Evolutionary conservation across 2,888 invertebrate species (phyloP), one percentile per base, ranked within the genome.

Genomic region (Deilephila porcellus): DNA sequence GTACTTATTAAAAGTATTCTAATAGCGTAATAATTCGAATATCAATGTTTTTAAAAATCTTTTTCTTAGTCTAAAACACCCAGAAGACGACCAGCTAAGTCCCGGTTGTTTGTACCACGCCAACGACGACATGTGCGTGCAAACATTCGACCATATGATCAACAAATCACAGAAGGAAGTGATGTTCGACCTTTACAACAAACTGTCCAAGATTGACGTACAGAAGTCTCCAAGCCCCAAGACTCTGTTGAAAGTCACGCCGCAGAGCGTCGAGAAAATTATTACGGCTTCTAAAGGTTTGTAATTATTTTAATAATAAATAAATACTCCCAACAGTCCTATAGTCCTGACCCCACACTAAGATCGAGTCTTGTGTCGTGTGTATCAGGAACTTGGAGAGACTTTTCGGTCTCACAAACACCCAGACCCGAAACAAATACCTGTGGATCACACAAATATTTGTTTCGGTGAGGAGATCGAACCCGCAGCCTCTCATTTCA

Each of bases 101-200:
- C 93, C 94, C 0, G 92, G 93, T 7, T 93, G 91, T 71, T 71
- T 95, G 0, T 92, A 85, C 81, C 94, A 95, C 73, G 89, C 91
- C 0, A 81, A 85, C 17, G 91, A 93, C 64, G 93, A 93, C 11
- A 78, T 86, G 0, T 91, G 93, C 79, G 74, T 86, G 0, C 93
- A 94, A 76, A 93, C 91, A 0, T 93, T 91, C 70, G 94, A 95
- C 76, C 87, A 94, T 78, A 92, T 95, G 90, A 91, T 95, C 76
- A 92, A 94, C 78, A 94, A 95, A 75, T 91, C 93, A 0, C 94
- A 95, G 79, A 94, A 94, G 74, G 95, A 95, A 78, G 94, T 95
- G 5, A 91, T 95, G 91, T 88, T 95, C 60, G 93, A 94, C 72
- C 79, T 95, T 0, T 94, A 95, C 82, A 93, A 94, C 75, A 94